phyloP scores from a whole-genome alignment of 92 coral and sea anemone genomes.

The Chrysogorgia sp. region DNA sequence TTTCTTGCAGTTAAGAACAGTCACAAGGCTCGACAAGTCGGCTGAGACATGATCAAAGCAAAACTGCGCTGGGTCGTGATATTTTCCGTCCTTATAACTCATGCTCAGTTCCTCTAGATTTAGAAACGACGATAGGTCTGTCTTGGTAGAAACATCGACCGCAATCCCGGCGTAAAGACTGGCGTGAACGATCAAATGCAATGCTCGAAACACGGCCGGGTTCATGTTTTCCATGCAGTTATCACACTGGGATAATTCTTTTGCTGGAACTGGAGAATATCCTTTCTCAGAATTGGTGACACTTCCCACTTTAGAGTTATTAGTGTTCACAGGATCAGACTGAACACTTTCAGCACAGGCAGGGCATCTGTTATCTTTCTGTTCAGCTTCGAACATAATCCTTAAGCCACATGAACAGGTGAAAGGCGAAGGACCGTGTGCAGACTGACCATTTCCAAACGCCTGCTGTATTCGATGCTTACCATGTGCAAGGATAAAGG shows the following conservation, averaged over 20 bases:
- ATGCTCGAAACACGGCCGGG: conserved; percentile 61
- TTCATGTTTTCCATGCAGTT: conserved; percentile 44
- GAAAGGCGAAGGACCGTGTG: conserved; percentile 4
- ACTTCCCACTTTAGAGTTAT: neutral
- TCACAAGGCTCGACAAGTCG: conserved; percentile 49
- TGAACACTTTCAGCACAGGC: neutral
- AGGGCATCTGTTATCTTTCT: conserved; percentile 8
- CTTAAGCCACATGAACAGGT: conserved; percentile 41
- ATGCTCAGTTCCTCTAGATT: neutral
- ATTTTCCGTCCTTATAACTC: neutral
- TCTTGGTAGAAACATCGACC: conserved; percentile 31
- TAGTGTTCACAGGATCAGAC: neutral
- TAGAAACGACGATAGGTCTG: conserved; percentile 31
- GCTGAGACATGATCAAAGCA: conserved; percentile 46
- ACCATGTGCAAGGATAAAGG: conserved; percentile 28
- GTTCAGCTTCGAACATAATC: neutral
- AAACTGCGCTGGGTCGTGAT: conserved; percentile 20
- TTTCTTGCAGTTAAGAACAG: conserved; percentile 48
- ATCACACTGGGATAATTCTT: conserved; percentile 1
- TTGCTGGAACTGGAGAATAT: neutral
- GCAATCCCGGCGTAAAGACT: conserved; percentile 64
- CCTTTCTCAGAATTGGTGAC: neutral
- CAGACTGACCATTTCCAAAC: conserved; percentile 2
- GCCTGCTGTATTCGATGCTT: conserved; percentile 5
- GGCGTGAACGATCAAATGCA: conserved; percentile 65